Conservation (phyloP, 2,797 vertebrate species). For the Semotilus atromaculatus region DNA sequence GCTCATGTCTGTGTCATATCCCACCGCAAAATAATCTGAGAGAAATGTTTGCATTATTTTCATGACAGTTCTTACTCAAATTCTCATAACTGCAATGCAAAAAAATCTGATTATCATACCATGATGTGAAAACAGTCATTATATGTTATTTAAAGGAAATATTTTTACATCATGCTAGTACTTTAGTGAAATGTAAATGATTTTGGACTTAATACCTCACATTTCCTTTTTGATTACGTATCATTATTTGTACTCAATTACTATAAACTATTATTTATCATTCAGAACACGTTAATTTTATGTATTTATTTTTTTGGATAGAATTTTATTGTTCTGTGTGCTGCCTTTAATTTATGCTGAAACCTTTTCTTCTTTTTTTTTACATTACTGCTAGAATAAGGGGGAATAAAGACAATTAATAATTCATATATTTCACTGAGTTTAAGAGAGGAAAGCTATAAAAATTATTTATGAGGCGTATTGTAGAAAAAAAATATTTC, state of each 20-base stretch:
- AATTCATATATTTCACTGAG: constrained; percentile 82
- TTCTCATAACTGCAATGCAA: background rate
- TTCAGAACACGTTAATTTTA: background rate
- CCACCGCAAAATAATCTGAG: background rate
- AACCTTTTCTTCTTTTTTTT: background rate
- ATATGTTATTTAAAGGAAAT: background rate
- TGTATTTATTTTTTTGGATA: background rate
- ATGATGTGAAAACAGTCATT: background rate
- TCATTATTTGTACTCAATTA: background rate
- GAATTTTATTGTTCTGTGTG: background rate
- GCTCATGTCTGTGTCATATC: background rate
- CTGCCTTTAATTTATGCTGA: background rate
- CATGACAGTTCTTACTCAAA: background rate
- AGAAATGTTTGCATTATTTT: background rate
- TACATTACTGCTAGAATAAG: background rate
- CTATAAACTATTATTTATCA: background rate
- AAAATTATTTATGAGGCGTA: constrained; percentile 75
- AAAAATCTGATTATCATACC: background rate
- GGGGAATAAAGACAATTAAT: constrained; percentile 66
- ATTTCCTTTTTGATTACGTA: background rate
- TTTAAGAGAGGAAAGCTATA: constrained; percentile 76
- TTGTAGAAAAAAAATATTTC: constrained; percentile 78
- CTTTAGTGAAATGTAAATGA: background rate
- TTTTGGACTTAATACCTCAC: background rate
- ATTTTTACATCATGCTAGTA: background rate